Evolutionary conservation across 2,113 vertebrate genomes (phyloP).

Genomic region (Hydrolagus affinis): DNA sequence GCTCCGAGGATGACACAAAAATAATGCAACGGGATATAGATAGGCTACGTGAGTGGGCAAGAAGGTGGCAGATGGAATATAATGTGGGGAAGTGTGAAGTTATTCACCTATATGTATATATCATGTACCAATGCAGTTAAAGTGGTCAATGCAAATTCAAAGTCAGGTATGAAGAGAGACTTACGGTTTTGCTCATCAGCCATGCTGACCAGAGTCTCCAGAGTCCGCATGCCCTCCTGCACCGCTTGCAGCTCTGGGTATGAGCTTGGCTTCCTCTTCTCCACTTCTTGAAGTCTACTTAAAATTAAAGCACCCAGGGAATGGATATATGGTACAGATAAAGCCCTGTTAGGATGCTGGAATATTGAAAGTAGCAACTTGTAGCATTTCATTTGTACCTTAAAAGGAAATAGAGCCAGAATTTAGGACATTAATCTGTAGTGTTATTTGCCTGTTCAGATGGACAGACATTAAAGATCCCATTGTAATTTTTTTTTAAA

Average conservation of each 20-base stretch:
- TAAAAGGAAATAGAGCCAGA: slow-evolving; percentile 33
- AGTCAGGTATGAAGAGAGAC: slow-evolving; percentile 34
- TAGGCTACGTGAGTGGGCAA: too few species aligned
- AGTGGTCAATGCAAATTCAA: not conserved
- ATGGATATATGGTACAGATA: slow-evolving; percentile 73
- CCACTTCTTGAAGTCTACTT: slow-evolving; percentile 64
- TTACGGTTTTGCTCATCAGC: slow-evolving; percentile 70
- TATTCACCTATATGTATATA: too few species aligned
- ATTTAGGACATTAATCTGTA: not conserved
- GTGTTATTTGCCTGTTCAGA: too few species aligned
- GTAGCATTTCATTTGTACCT: slow-evolving; percentile 73
- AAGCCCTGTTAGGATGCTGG: slow-evolving; percentile 57
- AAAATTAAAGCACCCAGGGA: slow-evolving; percentile 65
- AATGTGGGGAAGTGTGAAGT: too few species aligned
- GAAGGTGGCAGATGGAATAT: too few species aligned
- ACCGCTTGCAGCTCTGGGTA: slow-evolving; percentile 66
- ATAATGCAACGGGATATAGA: too few species aligned
- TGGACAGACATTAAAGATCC: too few species aligned
- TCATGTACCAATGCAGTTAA: not conserved
- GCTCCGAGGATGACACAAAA: too few species aligned
- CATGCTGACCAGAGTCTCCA: slow-evolving; percentile 61
- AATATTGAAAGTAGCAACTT: slow-evolving; percentile 79
- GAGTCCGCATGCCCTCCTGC: slow-evolving; percentile 70
- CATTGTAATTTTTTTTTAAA: not conserved
- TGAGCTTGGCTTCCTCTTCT: slow-evolving; percentile 67